A percentile compares a stretch with the other conserved stretches of the same genome.
phyloP scores from a whole-genome alignment of 1,140 invertebrate genomes.

The Drosophila repleta region DNA sequence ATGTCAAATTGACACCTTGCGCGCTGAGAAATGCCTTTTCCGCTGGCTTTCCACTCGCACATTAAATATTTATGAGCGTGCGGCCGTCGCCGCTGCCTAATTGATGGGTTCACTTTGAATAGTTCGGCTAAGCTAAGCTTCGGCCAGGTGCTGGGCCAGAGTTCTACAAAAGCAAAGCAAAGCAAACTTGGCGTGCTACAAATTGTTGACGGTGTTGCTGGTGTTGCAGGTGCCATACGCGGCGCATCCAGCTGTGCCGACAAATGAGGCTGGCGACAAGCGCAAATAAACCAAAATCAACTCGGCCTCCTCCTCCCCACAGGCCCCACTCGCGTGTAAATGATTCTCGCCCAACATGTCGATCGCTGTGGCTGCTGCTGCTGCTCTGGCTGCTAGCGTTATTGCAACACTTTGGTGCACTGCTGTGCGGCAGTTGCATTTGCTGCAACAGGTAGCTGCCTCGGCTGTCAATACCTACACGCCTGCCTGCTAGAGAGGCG shows the following conservation, averaged over 20 bases:
- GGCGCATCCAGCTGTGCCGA: constrained; percentile 77
- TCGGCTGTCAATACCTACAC: constrained; percentile 76
- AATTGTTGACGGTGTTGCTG: constrained; percentile 45
- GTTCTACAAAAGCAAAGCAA: constrained; percentile 19
- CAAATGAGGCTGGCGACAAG: constrained; percentile 79
- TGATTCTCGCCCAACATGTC: constrained; percentile 73
- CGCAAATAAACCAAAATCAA: constrained; percentile 81
- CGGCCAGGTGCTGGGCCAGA: constrained; percentile 34
- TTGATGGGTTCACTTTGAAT: constrained; percentile 61
- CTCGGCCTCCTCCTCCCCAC: constrained; percentile 18
- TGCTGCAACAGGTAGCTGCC: constrained; percentile 64
- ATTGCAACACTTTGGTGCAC: constrained; percentile 43
- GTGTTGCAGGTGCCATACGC: constrained; percentile 57
- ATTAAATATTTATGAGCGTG: constrained; percentile 79
- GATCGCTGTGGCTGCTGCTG: constrained; percentile 33
- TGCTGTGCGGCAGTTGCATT: constrained; percentile 37
- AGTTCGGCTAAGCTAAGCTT: background rate
- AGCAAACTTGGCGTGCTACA: constrained; percentile 42
- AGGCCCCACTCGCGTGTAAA: constrained; percentile 65
- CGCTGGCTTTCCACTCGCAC: constrained; percentile 15
- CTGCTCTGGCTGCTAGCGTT: constrained; percentile 27
- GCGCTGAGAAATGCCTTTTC: constrained; percentile 41
- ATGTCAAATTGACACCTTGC: constrained; percentile 79
- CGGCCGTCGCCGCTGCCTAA: constrained; percentile 62
- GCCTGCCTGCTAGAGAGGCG: constrained; percentile 55